Evolutionary conservation across 1,140 invertebrate species (phyloP).

Genomic region (Saccostrea glomerata): DNA sequence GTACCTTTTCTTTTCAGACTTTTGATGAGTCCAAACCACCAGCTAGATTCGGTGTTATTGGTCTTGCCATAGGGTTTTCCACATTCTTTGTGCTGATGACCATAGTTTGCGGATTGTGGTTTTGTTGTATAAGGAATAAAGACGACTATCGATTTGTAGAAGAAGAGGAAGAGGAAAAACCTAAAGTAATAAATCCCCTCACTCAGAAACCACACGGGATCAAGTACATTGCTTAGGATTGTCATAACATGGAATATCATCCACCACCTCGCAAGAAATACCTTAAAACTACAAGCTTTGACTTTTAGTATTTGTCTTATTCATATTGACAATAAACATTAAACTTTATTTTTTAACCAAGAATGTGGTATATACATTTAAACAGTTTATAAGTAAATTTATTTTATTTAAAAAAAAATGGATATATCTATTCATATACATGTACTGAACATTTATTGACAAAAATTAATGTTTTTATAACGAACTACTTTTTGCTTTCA

Average conservation of each 20-base stretch:
- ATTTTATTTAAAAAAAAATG: no score
- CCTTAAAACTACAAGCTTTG: no score
- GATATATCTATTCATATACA: no score
- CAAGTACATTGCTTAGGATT: background rate
- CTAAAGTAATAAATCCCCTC: background rate
- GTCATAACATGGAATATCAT: background rate
- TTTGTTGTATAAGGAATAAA: background rate
- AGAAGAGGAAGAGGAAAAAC: slow-evolving; percentile 2
- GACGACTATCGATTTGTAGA: background rate
- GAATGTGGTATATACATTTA: no score
- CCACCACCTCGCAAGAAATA: background rate
- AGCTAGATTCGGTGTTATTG: background rate
- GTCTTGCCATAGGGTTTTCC: background rate
- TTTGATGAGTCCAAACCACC: background rate
- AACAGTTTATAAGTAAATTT: no score
- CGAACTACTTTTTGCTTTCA: no score
- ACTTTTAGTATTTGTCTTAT: no score
- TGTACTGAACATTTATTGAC: no score
- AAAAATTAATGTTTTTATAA: no score
- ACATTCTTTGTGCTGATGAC: background rate
- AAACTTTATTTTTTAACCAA: no score
- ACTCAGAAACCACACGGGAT: background rate
- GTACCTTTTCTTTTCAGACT: background rate
- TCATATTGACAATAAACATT: no score
- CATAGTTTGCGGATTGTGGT: background rate